Evolutionary conservation across 2,113 vertebrate species (phyloP), one percentile per base, ranked within the genome.

Genomic region (Oplegnathus fasciatus): DNA sequence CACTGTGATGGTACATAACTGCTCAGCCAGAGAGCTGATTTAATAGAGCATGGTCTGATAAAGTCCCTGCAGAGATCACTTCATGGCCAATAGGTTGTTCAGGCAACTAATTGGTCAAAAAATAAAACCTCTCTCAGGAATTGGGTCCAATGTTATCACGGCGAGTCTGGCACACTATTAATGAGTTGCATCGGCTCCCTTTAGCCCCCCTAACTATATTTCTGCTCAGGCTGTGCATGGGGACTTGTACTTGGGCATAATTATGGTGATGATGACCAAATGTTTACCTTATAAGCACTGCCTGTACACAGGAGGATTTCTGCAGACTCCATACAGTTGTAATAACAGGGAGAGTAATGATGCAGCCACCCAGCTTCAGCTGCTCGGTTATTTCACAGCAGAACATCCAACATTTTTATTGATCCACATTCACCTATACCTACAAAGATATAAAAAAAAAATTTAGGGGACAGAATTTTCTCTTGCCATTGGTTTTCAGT

Each of bases 91-190:
- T 90, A 91, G 92, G 87, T 89, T 94, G 86, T 90, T 88, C 80
- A 87, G 84, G 85, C 87, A 87, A 90, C 91, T 94, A 94, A 95
- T 95, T 94, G 93, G 85, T 94, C 90, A 92, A 92, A 94, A 94
- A 91, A 90, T 78, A 91, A 93, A 90, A 94, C 75, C 87, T 88
- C 89, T 92, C 82, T 50, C 78, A 76, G 88, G 92, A 92, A 90
- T 90, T 76, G 72, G 68, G 91, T 83, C 75, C 79, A 74, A 34
- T 84, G 86, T 79, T 89, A 90, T 91, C 85, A 71, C 34, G 22
- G 77, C 32, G 78, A 80, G 81, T 84, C 89, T 88, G 82, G 71
- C 75, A 67, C 66, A 74, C 90, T 90, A 88, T 91, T 92, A 93
- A 93, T 92, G 86, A 93, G 87, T 80, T 71, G 88, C 86, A 75